Evolutionary conservation across 2,797 vertebrate species (phyloP), one percentile per base, ranked within the genome.

Genomic region (Acomys russatus): DNA sequence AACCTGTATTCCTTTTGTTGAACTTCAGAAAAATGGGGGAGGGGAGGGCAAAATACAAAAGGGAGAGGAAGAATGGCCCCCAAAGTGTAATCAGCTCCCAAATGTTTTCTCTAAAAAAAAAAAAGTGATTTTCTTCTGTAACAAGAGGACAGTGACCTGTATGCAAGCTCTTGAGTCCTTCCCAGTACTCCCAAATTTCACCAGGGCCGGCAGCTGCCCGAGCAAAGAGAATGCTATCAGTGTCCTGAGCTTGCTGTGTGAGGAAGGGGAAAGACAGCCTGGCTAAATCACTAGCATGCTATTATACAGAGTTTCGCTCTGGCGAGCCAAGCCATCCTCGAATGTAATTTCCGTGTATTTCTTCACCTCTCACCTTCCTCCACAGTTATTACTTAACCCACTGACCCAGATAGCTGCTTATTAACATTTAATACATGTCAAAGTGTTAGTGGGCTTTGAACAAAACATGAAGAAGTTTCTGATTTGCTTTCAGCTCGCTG

Each of bases 361-460:
- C 93, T 93, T 97, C 97, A 97, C 96, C 97, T 83, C 93, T 96
- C 93, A 91, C 96, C 96, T 97, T 76, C 79, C 68, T 89, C 92
- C 83, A 49, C 64, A 9, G 84, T 91, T 96, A 95, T 97, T 97
- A 98, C 96, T 97, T 97, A 97, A 98, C 96, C 96, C 94, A 92
- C 92, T 96, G 96, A 96, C 96, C 97, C 92, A 94, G 64, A 96
- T 79, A 96, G 95, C 96, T 93, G 96, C 94, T 96, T 92, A 97
- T 95, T 97, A 97, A 97, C 96, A 97, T 97, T 96, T 97, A 97
- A 97, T 95, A 96, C 94, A 94, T 96, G 94, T 82, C 23, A 63
- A 92, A 96, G 90, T 91, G 79, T 96, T 90, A 84, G 66, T 91
- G 93, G 96, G 95, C 92, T 96, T 97, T 91, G 94, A 94, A 94